Conservation (phyloP, 2,797 vertebrate genomes). For the Spinibarbus caldwelli region DNA sequence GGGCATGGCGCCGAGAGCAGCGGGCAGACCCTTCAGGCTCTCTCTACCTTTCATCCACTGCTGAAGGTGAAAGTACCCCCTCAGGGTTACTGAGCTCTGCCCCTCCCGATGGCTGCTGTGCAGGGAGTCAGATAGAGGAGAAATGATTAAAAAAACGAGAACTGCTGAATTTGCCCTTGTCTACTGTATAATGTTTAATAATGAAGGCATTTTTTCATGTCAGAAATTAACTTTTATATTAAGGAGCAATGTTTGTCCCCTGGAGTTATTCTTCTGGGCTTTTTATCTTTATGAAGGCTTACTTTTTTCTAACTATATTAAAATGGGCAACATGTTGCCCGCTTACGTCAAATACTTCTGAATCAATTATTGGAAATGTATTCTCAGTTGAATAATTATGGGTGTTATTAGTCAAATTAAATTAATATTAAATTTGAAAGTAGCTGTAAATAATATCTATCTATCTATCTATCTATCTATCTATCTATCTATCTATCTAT, state of each 20-base stretch:
- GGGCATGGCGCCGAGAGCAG: slow-evolving; percentile 74
- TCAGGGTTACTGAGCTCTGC: slow-evolving; percentile 42
- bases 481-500: no score
- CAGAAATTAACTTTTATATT: slow-evolving; percentile 32
- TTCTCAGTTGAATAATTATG: no score
- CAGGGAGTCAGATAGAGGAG: slow-evolving; percentile 47
- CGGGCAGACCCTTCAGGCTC: slow-evolving; percentile 72
- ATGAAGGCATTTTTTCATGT: slow-evolving; percentile 29
- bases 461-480: background rate
- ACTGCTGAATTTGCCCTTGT: slow-evolving; percentile 39
- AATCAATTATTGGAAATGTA: background rate
- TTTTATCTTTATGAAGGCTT: slow-evolving; percentile 3
- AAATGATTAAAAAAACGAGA: slow-evolving; percentile 33
- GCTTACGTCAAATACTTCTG: background rate
- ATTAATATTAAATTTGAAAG: no score
- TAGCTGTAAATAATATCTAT: no score
- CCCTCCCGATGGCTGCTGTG: slow-evolving; percentile 30
- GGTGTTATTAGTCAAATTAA: no score
- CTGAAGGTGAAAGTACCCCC: slow-evolving; percentile 82
- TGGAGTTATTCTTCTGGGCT: slow-evolving; percentile 11
- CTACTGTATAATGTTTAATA: slow-evolving; percentile 21
- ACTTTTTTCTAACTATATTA: background rate
- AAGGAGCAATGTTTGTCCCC: slow-evolving; percentile 3
- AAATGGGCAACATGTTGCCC: background rate
- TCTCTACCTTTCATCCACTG: slow-evolving; percentile 75